phyloP scores from a whole-genome alignment of 2,888 invertebrate genomes.

The Euspilapteryx auroguttella region DNA sequence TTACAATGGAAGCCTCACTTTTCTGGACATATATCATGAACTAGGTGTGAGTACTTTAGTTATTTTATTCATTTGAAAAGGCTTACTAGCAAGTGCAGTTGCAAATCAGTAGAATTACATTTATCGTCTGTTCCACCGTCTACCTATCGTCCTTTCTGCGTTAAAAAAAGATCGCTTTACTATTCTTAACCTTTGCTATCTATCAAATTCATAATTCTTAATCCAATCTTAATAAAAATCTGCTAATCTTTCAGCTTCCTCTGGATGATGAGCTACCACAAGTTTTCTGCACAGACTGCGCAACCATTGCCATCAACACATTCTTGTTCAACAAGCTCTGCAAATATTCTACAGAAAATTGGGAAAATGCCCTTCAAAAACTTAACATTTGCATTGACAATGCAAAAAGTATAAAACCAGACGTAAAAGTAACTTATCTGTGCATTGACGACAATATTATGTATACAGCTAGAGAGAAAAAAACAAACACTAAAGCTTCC shows the following conservation, averaged over 20 bases:
- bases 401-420: conserved; percentile 13
- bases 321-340: conserved; percentile 28
- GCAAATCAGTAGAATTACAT: too few species aligned
- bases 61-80: background rate
- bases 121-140: too few species aligned
- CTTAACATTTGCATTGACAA: conserved; percentile 16
- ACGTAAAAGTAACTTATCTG: conserved; percentile 20
- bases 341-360: conserved; percentile 20
- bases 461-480: background rate
- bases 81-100: background rate
- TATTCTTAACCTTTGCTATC: too few species aligned
- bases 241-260: conserved; percentile 17
- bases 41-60: conserved; percentile 22
- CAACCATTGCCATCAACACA: conserved; percentile 19
- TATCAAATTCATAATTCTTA: too few species aligned
- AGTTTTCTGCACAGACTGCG: conserved; percentile 26
- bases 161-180: too few species aligned
- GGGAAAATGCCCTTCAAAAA: conserved; percentile 17
- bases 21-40: conserved; percentile 22
- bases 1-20: conserved; percentile 20
- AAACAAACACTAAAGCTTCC: background rate
- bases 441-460: conserved; percentile 14
- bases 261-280: conserved; percentile 23
- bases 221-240: background rate
- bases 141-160: too few species aligned